Evolutionary conservation across 30 jellyfish, hydroid and myxozoan species (phyloP).

Genomic region (Euphysa ruthae): DNA sequence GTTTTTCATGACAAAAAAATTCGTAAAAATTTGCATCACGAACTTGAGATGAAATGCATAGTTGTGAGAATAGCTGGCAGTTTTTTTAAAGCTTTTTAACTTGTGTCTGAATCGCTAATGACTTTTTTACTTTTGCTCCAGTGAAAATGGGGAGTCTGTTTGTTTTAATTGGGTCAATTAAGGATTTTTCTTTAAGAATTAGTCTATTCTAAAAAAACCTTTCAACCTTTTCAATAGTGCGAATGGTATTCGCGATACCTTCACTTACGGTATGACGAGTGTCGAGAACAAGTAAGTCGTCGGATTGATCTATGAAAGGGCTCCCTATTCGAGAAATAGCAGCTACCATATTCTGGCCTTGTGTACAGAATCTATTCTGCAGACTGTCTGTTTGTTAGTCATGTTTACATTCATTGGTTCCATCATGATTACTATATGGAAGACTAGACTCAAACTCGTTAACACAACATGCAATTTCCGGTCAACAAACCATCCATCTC

Average conservation of each 20-base stretch:
- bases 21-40: slow-evolving; percentile 57
- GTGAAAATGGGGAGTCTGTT: background rate
- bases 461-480: no score
- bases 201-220: background rate
- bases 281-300: slow-evolving; percentile 1
- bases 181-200: background rate
- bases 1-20: slow-evolving; percentile 50
- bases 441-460: no score
- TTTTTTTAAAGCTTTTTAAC: background rate
- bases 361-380: background rate
- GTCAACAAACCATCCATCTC: no score
- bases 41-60: slow-evolving; percentile 58
- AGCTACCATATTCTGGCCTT: background rate
- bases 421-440: no score
- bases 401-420: no score
- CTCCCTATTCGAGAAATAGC: background rate
- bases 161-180: background rate
- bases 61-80: slow-evolving; percentile 41
- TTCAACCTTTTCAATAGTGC: background rate
- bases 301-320: background rate
- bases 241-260: background rate
- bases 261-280: background rate
- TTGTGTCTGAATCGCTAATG: background rate
- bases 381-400: slow-evolving; percentile 2
- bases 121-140: background rate